phyloP scores from a whole-genome alignment of 2,888 invertebrate species.

The Caenorhabditis becei region DNA sequence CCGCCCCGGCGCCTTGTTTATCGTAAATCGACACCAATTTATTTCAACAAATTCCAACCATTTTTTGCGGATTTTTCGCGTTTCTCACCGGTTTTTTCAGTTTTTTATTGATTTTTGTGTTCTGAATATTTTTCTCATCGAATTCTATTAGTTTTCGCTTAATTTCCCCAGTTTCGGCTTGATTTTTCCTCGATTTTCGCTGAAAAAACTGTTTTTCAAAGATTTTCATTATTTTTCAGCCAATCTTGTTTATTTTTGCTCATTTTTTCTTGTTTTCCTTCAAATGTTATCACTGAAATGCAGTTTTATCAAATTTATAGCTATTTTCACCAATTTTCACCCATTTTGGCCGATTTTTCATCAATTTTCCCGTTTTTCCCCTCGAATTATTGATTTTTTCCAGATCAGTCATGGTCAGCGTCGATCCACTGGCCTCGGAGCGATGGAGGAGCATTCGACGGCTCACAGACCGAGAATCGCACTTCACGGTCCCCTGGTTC shows the following conservation, averaged over 20 bases:
- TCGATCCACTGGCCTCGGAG: constrained; percentile 67
- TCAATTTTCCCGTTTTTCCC: neutral
- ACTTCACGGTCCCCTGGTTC: neutral
- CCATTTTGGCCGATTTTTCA: neutral
- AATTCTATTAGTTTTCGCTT: too few species aligned
- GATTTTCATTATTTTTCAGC: neutral
- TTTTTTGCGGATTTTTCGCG: neutral
- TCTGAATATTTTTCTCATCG: neutral
- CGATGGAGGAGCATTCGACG: constrained; percentile 77
- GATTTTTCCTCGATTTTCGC: neutral
- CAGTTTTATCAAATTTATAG: too few species aligned
- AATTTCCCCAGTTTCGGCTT: neutral
- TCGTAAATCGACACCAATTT: constrained; percentile 6
- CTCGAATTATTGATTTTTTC: neutral
- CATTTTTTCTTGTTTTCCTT: neutral
- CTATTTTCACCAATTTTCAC: neutral
- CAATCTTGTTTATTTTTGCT: neutral
- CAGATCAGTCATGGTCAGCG: constrained; percentile 60
- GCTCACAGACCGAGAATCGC: constrained; percentile 73
- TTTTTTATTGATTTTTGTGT: neutral
- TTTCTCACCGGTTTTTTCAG: too few species aligned
- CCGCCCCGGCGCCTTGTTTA: constrained; percentile 6
- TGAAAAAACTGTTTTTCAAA: too few species aligned
- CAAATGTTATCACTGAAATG: too few species aligned
- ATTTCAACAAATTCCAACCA: too few species aligned